Evolutionary conservation across 2,888 invertebrate species (phyloP).

Genomic region (Hirtodrosophila alboralis): DNA sequence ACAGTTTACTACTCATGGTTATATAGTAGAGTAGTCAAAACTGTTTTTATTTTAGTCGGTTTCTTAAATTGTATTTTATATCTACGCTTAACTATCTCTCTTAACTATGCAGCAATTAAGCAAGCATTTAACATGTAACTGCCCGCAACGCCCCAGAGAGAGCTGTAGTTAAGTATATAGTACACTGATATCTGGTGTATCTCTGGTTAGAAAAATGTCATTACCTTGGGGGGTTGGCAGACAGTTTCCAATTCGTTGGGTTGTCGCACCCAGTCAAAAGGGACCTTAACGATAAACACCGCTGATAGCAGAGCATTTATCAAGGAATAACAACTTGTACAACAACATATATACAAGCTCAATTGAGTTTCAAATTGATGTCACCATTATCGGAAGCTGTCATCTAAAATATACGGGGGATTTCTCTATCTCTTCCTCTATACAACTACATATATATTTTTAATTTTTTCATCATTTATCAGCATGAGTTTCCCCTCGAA

Average conservation of each 20-base stretch:
- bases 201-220: slow-evolving; percentile 32
- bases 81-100: slow-evolving; percentile 48
- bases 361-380: slow-evolving; percentile 84
- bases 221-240: slow-evolving; percentile 38
- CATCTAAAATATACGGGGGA: slow-evolving; percentile 69
- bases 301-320: slow-evolving; percentile 75
- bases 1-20: slow-evolving; percentile 26
- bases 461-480: slow-evolving; percentile 76
- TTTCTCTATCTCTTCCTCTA: slow-evolving; percentile 35
- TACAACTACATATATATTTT: slow-evolving; percentile 72
- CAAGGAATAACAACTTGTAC: slow-evolving; percentile 60
- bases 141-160: slow-evolving; percentile 68
- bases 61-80: too few species aligned
- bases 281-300: slow-evolving; percentile 67
- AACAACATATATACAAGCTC: slow-evolving; percentile 63
- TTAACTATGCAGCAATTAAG: slow-evolving; percentile 62
- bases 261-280: slow-evolving; percentile 71
- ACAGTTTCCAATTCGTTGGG: slow-evolving; percentile 71
- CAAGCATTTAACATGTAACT: slow-evolving; percentile 69
- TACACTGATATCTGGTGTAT: too few species aligned
- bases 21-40: background rate
- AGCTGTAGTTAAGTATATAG: background rate
- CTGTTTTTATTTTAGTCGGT: too few species aligned
- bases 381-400: slow-evolving; percentile 82
- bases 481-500: slow-evolving; percentile 42